phyloP scores from a whole-genome alignment of 1,140 invertebrate species.

The Ylistrum balloti region DNA sequence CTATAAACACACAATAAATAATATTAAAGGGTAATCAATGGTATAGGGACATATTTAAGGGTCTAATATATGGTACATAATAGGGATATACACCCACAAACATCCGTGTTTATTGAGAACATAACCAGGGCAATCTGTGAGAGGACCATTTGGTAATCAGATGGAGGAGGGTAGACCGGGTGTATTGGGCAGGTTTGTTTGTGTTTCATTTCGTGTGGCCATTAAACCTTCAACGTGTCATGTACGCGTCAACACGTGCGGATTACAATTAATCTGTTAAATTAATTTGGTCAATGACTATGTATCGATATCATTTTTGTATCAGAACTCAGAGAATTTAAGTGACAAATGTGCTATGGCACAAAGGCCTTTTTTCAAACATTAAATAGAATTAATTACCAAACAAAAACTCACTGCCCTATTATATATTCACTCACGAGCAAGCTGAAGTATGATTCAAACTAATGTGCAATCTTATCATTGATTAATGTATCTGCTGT shows the following conservation, averaged over 20 bases:
- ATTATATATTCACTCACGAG: too few relatives aligned
- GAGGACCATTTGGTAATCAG: not conserved
- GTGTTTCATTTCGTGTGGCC: not conserved
- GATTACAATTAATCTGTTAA: not conserved
- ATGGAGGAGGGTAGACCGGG: not conserved
- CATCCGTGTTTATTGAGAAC: conserved; percentile 9
- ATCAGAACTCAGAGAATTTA: too few relatives aligned
- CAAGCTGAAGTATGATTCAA: too few relatives aligned
- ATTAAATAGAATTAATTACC: too few relatives aligned
- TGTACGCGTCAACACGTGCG: not conserved
- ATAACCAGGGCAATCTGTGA: not conserved
- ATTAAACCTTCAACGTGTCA: not conserved
- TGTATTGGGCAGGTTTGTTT: not conserved
- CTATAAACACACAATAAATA: too few relatives aligned
- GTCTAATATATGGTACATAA: too few relatives aligned
- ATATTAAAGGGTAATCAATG: too few relatives aligned
- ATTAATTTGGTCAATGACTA: not conserved
- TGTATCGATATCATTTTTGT: not conserved
- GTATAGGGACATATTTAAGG: not conserved
- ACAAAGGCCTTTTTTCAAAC: too few relatives aligned
- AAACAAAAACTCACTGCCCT: too few relatives aligned
- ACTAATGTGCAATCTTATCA: too few relatives aligned
- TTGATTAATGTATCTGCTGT: too few relatives aligned
- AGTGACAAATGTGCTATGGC: too few relatives aligned
- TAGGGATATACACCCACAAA: not conserved